Conservation (phyloP, 2,888 invertebrate genomes). For the Deilephila elpenor region DNA sequence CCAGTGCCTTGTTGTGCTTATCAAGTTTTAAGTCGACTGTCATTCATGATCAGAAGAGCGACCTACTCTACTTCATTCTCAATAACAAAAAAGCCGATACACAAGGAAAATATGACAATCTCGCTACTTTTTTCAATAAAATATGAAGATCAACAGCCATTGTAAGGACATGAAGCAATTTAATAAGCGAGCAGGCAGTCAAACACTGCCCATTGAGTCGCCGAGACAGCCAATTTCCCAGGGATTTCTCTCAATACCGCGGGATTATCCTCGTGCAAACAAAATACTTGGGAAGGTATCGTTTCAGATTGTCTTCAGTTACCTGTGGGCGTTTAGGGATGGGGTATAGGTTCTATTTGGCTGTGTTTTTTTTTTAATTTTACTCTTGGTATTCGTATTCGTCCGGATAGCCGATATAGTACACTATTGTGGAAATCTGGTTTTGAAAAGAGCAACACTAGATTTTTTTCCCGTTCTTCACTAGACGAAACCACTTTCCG, state of each 20-base stretch:
- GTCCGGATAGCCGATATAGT: too few relatives aligned
- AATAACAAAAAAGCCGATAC: too few relatives aligned
- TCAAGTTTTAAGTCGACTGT: too few relatives aligned
- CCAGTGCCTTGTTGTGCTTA: too few relatives aligned
- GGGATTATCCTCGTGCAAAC: slow-evolving; percentile 44
- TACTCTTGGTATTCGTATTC: too few relatives aligned
- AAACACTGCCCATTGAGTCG: neutral
- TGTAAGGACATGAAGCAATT: slow-evolving; percentile 2
- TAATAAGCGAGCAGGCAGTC: slow-evolving; percentile 1
- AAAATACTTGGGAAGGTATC: slow-evolving; percentile 37
- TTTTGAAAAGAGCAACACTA: too few relatives aligned
- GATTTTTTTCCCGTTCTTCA: too few relatives aligned
- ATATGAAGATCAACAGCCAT: neutral
- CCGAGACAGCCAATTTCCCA: slow-evolving; percentile 40
- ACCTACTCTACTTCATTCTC: too few relatives aligned
- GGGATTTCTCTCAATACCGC: slow-evolving; percentile 44
- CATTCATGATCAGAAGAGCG: too few relatives aligned
- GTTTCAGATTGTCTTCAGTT: slow-evolving; percentile 32
- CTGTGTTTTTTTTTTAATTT: neutral
- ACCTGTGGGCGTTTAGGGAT: neutral
- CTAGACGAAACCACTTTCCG: too few relatives aligned
- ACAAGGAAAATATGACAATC: too few relatives aligned
- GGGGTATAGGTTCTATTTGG: neutral
- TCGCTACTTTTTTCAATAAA: neutral
- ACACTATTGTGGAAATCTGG: too few relatives aligned